phyloP scores from a whole-genome alignment of 2,888 invertebrate genomes.

The Piscicola geometra region DNA sequence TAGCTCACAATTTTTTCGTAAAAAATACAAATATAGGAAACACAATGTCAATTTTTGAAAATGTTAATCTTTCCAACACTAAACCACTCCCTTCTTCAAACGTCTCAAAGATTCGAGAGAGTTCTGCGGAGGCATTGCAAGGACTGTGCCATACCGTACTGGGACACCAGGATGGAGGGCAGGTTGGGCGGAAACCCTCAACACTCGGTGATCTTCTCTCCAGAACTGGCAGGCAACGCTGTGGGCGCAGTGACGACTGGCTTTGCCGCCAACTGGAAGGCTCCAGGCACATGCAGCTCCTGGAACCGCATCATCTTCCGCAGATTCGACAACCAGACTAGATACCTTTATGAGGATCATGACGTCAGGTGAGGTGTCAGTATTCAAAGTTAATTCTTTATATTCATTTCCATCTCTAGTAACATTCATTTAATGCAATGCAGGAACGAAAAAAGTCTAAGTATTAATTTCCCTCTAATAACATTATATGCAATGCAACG shows the following conservation, averaged over 20 bases:
- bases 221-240: slow-evolving; percentile 51
- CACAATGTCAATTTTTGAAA: background rate
- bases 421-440: too few species aligned
- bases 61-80: too few species aligned
- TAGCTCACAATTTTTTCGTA: background rate
- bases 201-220: slow-evolving; percentile 49
- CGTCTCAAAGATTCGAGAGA: slow-evolving; percentile 1
- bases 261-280: slow-evolving; percentile 50
- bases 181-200: slow-evolving; percentile 15
- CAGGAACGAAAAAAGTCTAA: too few species aligned
- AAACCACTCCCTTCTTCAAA: background rate
- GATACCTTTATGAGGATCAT: slow-evolving; percentile 5
- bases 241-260: slow-evolving; percentile 50
- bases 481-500: too few species aligned
- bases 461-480: too few species aligned
- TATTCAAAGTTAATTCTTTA: background rate
- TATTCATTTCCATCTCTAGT: too few species aligned
- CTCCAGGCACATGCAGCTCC: background rate
- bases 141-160: slow-evolving; percentile 10
- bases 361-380: background rate
- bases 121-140: background rate
- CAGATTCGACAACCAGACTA: background rate
- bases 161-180: slow-evolving; percentile 23
- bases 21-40: background rate
- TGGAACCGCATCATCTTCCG: background rate